A percentile compares a stretch with the other conserved stretches of the same genome.
phyloP scores from a whole-genome alignment of 1,140 invertebrate species.

The Parasteatoda tepidariorum region DNA sequence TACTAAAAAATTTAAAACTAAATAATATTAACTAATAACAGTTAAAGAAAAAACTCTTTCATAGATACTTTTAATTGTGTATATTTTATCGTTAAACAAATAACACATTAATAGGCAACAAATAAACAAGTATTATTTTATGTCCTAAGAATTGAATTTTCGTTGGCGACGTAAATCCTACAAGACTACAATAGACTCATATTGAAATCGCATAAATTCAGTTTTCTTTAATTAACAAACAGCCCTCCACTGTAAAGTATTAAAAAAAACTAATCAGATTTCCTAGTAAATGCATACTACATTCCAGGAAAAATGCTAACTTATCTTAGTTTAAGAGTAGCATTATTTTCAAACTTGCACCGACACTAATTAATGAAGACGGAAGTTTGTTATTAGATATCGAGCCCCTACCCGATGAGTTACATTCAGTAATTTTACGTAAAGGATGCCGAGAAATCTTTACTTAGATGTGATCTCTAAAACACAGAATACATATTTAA shows the following conservation, averaged over 20 bases:
- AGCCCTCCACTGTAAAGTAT: not conserved
- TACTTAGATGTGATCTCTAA: not conserved
- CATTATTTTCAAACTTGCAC: not conserved
- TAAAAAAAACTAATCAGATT: not conserved
- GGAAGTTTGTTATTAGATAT: slow-evolving; percentile 4
- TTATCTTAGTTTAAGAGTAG: not conserved
- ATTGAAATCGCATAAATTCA: not conserved
- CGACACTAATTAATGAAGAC: not conserved
- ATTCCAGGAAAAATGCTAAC: not conserved
- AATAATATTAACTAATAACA: no score
- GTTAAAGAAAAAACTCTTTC: no score
- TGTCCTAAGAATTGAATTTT: no score
- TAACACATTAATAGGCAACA: no score
- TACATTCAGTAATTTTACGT: not conserved
- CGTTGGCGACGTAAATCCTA: no score
- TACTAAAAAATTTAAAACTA: no score
- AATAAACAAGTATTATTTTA: no score
- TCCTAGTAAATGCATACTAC: not conserved
- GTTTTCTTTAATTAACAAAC: not conserved
- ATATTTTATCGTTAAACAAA: no score
- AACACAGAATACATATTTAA: slow-evolving; percentile 1
- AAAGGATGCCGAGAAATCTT: not conserved
- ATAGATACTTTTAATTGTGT: no score
- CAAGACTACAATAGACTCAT: no score
- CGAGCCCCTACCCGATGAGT: not conserved